Evolutionary conservation across 2,113 vertebrate species (phyloP), one percentile per base, ranked within the genome.

Genomic region (Callipepla californica): DNA sequence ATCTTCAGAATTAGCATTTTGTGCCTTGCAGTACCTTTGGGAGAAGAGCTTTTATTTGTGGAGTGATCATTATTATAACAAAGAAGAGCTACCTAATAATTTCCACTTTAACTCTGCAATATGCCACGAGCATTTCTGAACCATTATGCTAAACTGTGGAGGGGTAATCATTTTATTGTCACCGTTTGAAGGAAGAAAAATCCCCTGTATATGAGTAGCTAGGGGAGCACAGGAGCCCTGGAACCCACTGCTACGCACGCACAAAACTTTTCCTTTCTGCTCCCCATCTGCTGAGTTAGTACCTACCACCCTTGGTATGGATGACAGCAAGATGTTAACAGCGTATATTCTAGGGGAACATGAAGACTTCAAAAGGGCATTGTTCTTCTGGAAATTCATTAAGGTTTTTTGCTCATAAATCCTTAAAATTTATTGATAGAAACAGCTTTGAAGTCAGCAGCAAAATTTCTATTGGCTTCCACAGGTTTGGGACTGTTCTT

Each of bases 1-100:
- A 99, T 99, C 98, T 98, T 98, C 97, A 97, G 98, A 99, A 99
- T 99, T 99, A 99, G 98, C 98, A 99, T 99, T 99, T 98, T 97
- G 97, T 95, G 97, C 98, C 98, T 97, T 93, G 97, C 97, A 97
- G 97, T 97, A 98, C 98, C 98, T 98, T 98, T 98, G 98, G 98
- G 98, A 98, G 98, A 97, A 97, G 98, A 97, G 98, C 97, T 98
- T 98, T 98, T 98, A 98, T 98, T 98, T 98, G 97, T 98, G 97
- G 98, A 98, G 97, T 98, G 98, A 98, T 98, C 98, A 97, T 98
- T 98, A 98, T 98, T 98, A 98, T 98, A 98, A 98, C 97, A 98
- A 98, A 98, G 98, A 98, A 97, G 97, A 97, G 97, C 97, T 98
- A 97, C 98, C 97, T 98, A 97, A 98, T 98, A 98, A 98, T 98